Conservation (phyloP, 2,797 vertebrate genomes). For the Remorina albescens region DNA sequence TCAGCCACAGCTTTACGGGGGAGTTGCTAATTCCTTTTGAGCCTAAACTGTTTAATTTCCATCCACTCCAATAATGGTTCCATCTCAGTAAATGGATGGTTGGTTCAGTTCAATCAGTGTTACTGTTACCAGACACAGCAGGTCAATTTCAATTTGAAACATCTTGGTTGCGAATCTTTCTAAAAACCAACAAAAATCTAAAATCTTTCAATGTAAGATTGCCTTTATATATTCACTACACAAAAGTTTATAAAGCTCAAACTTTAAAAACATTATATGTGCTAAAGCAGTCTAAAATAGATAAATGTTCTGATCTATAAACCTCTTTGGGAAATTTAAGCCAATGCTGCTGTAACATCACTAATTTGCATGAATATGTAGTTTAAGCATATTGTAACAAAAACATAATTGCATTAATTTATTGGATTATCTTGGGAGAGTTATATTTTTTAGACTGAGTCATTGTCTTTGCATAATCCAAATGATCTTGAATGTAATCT, state of each 20-base stretch:
- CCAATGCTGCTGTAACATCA: too few relatives aligned
- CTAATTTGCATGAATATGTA: too few relatives aligned
- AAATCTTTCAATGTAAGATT: not conserved
- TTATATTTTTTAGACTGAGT: not conserved
- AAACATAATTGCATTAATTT: not conserved
- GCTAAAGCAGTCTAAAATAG: too few relatives aligned
- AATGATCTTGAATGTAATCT: slow-evolving; percentile 13
- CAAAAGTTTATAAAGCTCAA: not conserved
- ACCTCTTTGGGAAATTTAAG: too few relatives aligned
- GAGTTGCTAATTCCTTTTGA: slow-evolving; percentile 60
- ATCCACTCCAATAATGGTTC: slow-evolving; percentile 66
- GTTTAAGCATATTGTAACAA: not conserved
- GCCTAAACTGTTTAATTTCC: slow-evolving; percentile 70
- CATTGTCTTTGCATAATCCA: slow-evolving; percentile 8
- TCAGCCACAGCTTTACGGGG: slow-evolving; percentile 38
- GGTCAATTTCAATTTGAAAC: slow-evolving; percentile 24
- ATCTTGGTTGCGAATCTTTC: not conserved
- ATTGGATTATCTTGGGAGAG: not conserved
- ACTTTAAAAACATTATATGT: too few relatives aligned
- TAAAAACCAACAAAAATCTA: not conserved
- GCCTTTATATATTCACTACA: not conserved
- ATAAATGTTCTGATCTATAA: not conserved
- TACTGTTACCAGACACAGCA: slow-evolving; percentile 25
- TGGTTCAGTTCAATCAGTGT: slow-evolving; percentile 42
- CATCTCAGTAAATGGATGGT: slow-evolving; percentile 54